phyloP scores from a whole-genome alignment of 2,888 invertebrate species.

The Hypomecis atomaria region DNA sequence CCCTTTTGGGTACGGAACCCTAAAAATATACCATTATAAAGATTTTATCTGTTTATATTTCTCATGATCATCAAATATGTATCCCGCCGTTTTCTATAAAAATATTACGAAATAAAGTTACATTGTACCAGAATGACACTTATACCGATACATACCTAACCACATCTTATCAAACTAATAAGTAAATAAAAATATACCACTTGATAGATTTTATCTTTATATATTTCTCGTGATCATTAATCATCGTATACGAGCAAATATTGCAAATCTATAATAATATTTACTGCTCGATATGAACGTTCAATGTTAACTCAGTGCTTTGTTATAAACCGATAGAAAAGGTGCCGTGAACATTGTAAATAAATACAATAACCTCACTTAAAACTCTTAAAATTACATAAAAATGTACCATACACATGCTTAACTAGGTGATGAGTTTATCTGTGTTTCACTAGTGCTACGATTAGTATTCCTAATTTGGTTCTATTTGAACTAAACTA shows the following conservation, averaged over 20 bases:
- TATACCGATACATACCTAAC: too few species aligned
- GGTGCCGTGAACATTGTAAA: conserved; percentile 12
- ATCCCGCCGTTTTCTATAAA: too few species aligned
- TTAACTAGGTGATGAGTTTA: too few species aligned
- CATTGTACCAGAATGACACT: too few species aligned
- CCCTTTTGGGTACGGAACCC: too few species aligned
- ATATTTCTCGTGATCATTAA: conserved; percentile 28
- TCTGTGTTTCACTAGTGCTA: too few species aligned
- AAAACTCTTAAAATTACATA: neutral
- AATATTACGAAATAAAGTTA: too few species aligned
- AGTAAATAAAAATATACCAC: conserved; percentile 20
- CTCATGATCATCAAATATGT: too few species aligned
- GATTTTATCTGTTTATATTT: too few species aligned
- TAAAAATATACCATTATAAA: too few species aligned
- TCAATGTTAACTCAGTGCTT: conserved; percentile 36
- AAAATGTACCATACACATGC: too few species aligned
- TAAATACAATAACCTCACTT: neutral
- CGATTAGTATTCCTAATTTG: neutral
- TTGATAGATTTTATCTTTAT: conserved; percentile 19
- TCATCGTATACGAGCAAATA: conserved; percentile 37
- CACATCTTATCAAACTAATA: neutral
- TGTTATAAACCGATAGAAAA: conserved; percentile 29
- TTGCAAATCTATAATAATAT: conserved; percentile 40
- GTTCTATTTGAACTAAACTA: conserved; percentile 7
- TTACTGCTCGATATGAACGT: conserved; percentile 31